Percentiles rank a stretch among this genome's conserved stretches.
These are phyloP conservation scores for Acleris literana DNA, from an alignment of 2,888 invertebrate genomes.

Conservation along the genomic window DNA sequence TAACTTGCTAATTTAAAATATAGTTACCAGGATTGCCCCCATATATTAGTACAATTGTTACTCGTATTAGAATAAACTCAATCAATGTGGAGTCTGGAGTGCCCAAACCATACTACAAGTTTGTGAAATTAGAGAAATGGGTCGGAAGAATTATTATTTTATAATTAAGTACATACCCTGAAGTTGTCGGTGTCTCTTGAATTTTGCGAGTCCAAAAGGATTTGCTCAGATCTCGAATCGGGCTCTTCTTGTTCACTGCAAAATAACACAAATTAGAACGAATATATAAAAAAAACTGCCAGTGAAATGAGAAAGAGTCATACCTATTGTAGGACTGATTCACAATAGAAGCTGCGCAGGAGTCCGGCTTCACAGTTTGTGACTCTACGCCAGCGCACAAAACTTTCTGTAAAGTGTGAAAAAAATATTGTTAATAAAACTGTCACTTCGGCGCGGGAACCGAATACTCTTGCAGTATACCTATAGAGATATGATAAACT, in stretches of 20 bases:
- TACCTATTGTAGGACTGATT: slow-evolving; percentile 78
- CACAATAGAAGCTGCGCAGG: slow-evolving; percentile 64
- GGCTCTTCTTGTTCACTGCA: slow-evolving; percentile 76
- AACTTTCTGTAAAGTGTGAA: slow-evolving; percentile 61
- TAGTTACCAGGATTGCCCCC: too few relatives aligned
- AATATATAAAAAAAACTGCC: neutral
- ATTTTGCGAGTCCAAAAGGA: slow-evolving; percentile 68
- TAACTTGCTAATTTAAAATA: too few relatives aligned
- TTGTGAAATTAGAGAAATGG: too few relatives aligned
- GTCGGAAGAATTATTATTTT: too few relatives aligned
- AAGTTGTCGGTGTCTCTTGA: slow-evolving; percentile 71
- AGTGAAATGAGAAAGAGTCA: slow-evolving; percentile 2
- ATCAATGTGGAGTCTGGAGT: too few relatives aligned
- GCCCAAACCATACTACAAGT: too few relatives aligned
- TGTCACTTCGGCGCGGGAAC: neutral
- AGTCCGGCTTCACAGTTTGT: slow-evolving; percentile 63
- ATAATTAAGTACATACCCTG: slow-evolving; percentile 50
- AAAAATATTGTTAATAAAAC: neutral
- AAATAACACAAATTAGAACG: slow-evolving; percentile 28
- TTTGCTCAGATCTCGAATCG: slow-evolving; percentile 72
- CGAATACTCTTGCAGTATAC: neutral
- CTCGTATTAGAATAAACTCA: too few relatives aligned
- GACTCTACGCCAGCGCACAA: slow-evolving; percentile 58
- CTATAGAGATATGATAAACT: neutral
- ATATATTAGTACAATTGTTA: too few relatives aligned